Evolutionary conservation across 2,888 invertebrate genomes (phyloP).

Genomic region (Pyralis farinalis): DNA sequence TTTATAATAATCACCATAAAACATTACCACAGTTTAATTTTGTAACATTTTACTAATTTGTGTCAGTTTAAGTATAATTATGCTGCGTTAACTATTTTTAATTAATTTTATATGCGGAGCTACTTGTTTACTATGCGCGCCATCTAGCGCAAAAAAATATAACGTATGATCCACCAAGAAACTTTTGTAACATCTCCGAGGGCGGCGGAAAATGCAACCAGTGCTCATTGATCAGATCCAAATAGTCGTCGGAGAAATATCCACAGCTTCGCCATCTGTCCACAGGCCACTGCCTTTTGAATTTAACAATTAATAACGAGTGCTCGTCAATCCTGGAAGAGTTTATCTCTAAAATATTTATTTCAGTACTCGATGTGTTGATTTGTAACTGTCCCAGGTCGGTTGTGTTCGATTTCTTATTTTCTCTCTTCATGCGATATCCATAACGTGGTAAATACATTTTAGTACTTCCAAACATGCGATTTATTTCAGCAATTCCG

Average conservation of each 20-base stretch:
- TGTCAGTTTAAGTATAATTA: too few relatives aligned
- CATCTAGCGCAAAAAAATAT: too few relatives aligned
- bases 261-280: slow-evolving; percentile 75
- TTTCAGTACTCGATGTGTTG: slow-evolving; percentile 20
- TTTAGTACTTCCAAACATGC: slow-evolving; percentile 8
- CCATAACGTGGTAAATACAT: neutral
- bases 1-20: too few relatives aligned
- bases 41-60: too few relatives aligned
- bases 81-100: too few relatives aligned
- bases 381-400: slow-evolving; percentile 25
- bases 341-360: slow-evolving; percentile 27
- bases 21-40: too few relatives aligned
- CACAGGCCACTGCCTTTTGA: slow-evolving; percentile 64
- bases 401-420: slow-evolving; percentile 26
- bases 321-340: slow-evolving; percentile 35
- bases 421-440: slow-evolving; percentile 22
- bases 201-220: slow-evolving; percentile 88
- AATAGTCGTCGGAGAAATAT: slow-evolving; percentile 79
- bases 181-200: slow-evolving; percentile 74
- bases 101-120: too few relatives aligned
- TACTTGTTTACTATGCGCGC: too few relatives aligned
- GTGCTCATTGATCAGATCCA: slow-evolving; percentile 84
- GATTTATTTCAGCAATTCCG: slow-evolving; percentile 1
- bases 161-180: slow-evolving; percentile 82
- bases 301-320: slow-evolving; percentile 45